phyloP scores from a whole-genome alignment of 92 coral and sea anemone species.

The Palythoa heliodiscus region DNA sequence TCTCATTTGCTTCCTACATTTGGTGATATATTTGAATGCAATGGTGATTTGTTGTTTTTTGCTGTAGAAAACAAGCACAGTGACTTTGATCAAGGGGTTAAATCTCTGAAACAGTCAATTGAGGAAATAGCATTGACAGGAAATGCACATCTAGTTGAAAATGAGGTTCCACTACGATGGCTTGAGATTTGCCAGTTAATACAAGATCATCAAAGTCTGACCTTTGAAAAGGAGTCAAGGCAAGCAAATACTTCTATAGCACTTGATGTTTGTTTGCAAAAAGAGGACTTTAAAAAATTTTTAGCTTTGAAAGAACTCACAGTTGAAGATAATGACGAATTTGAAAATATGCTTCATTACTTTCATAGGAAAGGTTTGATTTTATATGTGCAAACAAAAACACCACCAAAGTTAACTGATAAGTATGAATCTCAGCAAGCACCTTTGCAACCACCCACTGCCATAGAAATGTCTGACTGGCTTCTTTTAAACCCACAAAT shows the following conservation, averaged over 20 bases:
- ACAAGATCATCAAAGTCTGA: background rate
- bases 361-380: conserved; percentile 20
- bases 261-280: background rate
- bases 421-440: background rate
- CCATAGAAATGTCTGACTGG: conserved; percentile 14
- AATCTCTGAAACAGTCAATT: background rate
- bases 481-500: conserved; percentile 24
- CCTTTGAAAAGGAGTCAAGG: background rate
- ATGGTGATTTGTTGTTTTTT: background rate
- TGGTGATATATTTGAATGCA: conserved; percentile 1
- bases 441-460: background rate
- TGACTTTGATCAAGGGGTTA: background rate
- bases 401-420: conserved; percentile 1
- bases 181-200: conserved; percentile 9
- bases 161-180: conserved; percentile 20
- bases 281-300: background rate
- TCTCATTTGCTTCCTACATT: background rate
- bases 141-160: conserved; percentile 11
- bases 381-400: conserved; percentile 22
- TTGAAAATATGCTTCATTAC: conserved; percentile 30
- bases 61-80: conserved; percentile 13
- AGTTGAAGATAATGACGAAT: background rate
- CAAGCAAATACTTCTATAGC: background rate
- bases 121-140: background rate
- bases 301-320: background rate